These are phyloP conservation scores for Oncorhynchus keta DNA, from an alignment of 2,113 vertebrate species.

Conservation along the genomic window DNA sequence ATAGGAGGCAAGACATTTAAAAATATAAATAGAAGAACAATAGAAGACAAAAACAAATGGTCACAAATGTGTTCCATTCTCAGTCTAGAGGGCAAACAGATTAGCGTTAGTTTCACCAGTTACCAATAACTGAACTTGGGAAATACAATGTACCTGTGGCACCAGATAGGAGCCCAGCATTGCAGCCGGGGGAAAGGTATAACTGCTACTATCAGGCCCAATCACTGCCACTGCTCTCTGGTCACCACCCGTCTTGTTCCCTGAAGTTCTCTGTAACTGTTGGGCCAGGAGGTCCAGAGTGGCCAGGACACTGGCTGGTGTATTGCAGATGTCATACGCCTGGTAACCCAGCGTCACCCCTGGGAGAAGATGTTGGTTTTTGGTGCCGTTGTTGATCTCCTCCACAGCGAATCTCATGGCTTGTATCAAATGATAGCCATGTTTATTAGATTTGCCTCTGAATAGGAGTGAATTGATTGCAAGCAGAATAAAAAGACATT, in stretches of 20 bases:
- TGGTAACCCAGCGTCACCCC: slow-evolving; percentile 79
- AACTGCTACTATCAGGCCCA: slow-evolving; percentile 79
- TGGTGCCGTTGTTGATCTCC: slow-evolving; percentile 77
- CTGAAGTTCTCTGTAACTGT: slow-evolving; percentile 26
- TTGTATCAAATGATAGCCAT: slow-evolving; percentile 78
- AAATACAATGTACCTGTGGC: slow-evolving; percentile 72
- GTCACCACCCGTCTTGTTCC: not conserved
- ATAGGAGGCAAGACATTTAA: too few species aligned
- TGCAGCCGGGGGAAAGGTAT: slow-evolving; percentile 63
- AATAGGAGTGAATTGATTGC: not conserved
- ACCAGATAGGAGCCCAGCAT: slow-evolving; percentile 74
- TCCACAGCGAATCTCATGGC: slow-evolving; percentile 81
- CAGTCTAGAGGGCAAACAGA: too few species aligned
- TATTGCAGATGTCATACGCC: slow-evolving; percentile 76
- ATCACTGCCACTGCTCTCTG: slow-evolving; percentile 70
- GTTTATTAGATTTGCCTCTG: slow-evolving; percentile 69
- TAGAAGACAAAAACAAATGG: not conserved
- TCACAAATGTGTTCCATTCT: not conserved
- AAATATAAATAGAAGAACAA: not conserved
- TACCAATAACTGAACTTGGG: too few species aligned
- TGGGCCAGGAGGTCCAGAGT: slow-evolving; percentile 70
- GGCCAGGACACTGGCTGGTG: slow-evolving; percentile 66
- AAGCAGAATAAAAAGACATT: not conserved
- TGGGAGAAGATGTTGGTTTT: slow-evolving; percentile 67
- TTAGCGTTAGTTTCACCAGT: too few species aligned